These are phyloP conservation scores for Meandrina meandrites DNA, from an alignment of 92 coral and sea anemone species.

Conservation along the genomic window DNA sequence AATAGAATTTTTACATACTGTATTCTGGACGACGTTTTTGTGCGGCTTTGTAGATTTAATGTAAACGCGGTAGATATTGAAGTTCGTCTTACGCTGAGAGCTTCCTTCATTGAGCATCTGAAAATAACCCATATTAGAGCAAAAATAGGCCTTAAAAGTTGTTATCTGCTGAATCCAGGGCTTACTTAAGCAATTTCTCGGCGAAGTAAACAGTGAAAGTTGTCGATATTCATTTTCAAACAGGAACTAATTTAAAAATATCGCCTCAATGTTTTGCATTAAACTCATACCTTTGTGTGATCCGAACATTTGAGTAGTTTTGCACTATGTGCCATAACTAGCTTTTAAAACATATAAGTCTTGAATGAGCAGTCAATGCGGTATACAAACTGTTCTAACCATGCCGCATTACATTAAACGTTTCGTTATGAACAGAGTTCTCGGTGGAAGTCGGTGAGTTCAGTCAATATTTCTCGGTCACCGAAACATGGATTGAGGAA, in stretches of 20 bases:
- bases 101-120: background rate
- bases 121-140: background rate
- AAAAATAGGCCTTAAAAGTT: background rate
- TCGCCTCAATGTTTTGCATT: background rate
- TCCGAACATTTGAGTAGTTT: background rate
- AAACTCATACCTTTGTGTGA: conserved; percentile 8
- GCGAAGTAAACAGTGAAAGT: conserved; percentile 13
- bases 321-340: background rate
- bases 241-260: background rate
- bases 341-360: conserved; percentile 1
- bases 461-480: conserved; percentile 2
- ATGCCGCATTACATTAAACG: background rate
- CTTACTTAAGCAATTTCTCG: background rate
- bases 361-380: background rate
- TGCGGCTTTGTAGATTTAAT: background rate
- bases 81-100: background rate
- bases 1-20: conserved; percentile 17
- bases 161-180: background rate
- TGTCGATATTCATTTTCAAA: background rate
- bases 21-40: background rate
- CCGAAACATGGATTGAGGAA: conserved; percentile 39
- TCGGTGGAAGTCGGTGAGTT: background rate
- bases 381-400: background rate
- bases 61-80: background rate
- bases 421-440: background rate